Evolutionary conservation across 2,113 vertebrate species (phyloP).

Genomic region (Ceyx margarethae): DNA sequence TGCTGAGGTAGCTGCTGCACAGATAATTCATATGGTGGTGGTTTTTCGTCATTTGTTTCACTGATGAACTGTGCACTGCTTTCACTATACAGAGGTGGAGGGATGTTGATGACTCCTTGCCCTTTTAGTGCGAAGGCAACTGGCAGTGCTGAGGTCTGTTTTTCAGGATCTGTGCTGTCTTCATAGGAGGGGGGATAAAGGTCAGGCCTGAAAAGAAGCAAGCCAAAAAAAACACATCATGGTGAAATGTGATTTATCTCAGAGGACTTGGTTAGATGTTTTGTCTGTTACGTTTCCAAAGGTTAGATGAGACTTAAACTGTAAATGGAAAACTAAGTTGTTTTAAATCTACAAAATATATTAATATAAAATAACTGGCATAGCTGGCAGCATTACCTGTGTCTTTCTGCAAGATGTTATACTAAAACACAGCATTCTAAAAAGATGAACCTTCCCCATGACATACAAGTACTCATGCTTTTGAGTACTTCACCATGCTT

Average conservation of each 20-base stretch:
- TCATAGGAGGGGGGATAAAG: constrained; percentile 83
- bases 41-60: constrained; percentile 70
- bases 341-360: not conserved
- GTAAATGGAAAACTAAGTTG: not conserved
- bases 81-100: constrained; percentile 77
- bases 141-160: not conserved
- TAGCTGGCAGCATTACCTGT: not conserved
- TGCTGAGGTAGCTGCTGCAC: not conserved
- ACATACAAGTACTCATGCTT: too few relatives aligned
- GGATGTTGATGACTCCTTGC: constrained; percentile 4
- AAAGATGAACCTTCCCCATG: not conserved
- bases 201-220: constrained; percentile 71
- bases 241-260: not conserved
- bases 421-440: not conserved
- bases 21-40: constrained; percentile 74
- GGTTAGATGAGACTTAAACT: not conserved
- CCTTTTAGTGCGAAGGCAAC: not conserved
- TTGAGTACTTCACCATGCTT: too few relatives aligned
- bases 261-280: not conserved
- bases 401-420: not conserved
- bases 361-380: not conserved
- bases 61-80: constrained; percentile 42
- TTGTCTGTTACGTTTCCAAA: not conserved
- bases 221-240: not conserved
- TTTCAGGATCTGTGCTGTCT: constrained; percentile 67